A percentile compares a stretch with the other conserved stretches of the same genome.
Conservation (phyloP, 30 jellyfish, hydroid and myxozoan species). For the Hydractinia symbiolongicarpus region DNA sequence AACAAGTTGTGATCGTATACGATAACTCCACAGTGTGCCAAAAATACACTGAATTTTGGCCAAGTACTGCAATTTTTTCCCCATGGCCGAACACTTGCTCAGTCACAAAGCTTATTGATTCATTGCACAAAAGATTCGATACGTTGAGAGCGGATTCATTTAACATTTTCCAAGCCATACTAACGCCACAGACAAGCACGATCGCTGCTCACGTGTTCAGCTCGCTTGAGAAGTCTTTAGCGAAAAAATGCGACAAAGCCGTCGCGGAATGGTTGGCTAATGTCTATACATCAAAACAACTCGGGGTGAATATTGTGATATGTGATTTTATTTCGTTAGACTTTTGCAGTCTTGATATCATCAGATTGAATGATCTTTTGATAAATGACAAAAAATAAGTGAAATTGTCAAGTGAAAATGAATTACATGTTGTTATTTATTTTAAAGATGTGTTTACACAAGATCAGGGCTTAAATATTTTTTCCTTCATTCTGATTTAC, state of each 20-base stretch:
- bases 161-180: constrained; percentile 68
- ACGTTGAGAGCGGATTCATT: constrained; percentile 33
- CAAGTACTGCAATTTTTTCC: constrained; percentile 29
- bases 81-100: constrained; percentile 76
- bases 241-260: constrained; percentile 25
- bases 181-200: constrained; percentile 69
- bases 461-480: too few relatives aligned
- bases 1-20: constrained; percentile 47
- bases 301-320: constrained; percentile 67
- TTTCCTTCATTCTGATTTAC: too few relatives aligned
- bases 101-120: constrained; percentile 23
- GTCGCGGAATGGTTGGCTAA: constrained; percentile 56
- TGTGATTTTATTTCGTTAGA: constrained; percentile 46
- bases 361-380: neutral
- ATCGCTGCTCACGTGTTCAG: constrained; percentile 43
- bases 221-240: constrained; percentile 43
- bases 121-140: constrained; percentile 44
- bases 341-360: neutral
- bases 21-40: constrained; percentile 27
- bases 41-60: constrained; percentile 42
- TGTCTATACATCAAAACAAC: constrained; percentile 31
- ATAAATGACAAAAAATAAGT: neutral
- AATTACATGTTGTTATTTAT: too few relatives aligned
- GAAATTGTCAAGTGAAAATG: neutral
- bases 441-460: too few relatives aligned